A percentile compares a stretch with the other conserved stretches of the same genome.
Evolutionary conservation across 1,140 invertebrate species (phyloP).

Genomic region (Coptotermes formosanus): DNA sequence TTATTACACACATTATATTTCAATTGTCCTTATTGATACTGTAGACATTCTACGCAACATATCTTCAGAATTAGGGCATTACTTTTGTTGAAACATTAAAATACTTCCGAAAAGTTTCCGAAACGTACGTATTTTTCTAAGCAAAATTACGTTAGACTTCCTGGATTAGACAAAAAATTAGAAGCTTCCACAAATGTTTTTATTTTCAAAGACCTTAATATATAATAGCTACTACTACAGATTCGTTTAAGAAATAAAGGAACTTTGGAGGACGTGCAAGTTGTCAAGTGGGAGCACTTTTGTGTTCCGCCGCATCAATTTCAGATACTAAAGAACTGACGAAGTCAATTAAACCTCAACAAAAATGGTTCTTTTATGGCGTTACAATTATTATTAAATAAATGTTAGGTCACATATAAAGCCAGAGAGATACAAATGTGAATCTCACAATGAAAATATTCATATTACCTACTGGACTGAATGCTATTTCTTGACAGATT

Average conservation of each 20-base stretch:
- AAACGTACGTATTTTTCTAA: no score
- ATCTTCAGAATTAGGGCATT: no score
- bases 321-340: background rate
- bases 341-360: background rate
- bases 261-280: background rate
- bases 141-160: no score
- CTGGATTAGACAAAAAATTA: no score
- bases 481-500: conserved; percentile 3
- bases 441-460: conserved; percentile 14
- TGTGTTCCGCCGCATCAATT: background rate
- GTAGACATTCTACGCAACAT: no score
- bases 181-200: background rate
- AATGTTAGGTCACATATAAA: background rate
- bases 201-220: background rate
- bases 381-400: background rate
- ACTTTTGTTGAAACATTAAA: no score
- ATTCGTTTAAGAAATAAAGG: background rate
- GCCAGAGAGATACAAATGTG: background rate
- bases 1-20: no score
- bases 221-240: background rate
- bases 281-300: background rate
- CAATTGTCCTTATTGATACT: no score
- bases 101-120: no score
- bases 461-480: background rate
- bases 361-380: background rate